Percentiles rank a stretch among this genome's conserved stretches.
phyloP scores from a whole-genome alignment of 2,797 vertebrate species.

The Centropyge bicolor region DNA sequence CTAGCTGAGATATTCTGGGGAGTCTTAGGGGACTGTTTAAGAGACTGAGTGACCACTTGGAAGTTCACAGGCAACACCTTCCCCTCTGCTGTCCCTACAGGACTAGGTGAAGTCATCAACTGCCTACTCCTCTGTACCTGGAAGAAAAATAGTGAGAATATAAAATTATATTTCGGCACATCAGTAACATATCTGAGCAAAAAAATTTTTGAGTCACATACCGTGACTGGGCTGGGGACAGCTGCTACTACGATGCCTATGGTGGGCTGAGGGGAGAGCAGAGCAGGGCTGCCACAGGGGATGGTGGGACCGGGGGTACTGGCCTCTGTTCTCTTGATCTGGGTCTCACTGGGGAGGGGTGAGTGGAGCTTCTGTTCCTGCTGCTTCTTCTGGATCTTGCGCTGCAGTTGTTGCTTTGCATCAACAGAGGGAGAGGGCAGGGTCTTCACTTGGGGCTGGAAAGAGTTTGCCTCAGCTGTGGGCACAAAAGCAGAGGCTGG shows the following conservation, averaged over 20 bases:
- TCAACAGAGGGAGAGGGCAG: constrained; percentile 95
- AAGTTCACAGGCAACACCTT: constrained; percentile 98
- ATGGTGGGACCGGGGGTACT: constrained; percentile 88
- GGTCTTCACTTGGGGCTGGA: constrained; percentile 98
- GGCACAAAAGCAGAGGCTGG: constrained; percentile 96
- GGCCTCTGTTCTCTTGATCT: constrained; percentile 91
- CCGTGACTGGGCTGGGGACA: constrained; percentile 97
- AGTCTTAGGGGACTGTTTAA: constrained; percentile 97
- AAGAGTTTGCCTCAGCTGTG: constrained; percentile 95
- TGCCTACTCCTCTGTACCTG: constrained; percentile 95
- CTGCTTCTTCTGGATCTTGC: constrained; percentile 99
- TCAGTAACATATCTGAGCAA: neutral
- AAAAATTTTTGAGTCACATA: constrained; percentile 74
- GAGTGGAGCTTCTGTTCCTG: constrained; percentile 98
- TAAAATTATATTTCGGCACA: neutral
- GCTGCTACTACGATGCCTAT: constrained; percentile 97
- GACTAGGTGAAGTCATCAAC: constrained; percentile 96
- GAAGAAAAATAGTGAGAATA: constrained; percentile 35
- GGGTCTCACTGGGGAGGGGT: constrained; percentile 91
- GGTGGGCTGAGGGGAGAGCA: constrained; percentile 96
- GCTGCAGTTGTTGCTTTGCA: constrained; percentile 98
- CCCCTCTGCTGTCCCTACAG: constrained; percentile 91
- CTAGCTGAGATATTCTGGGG: constrained; percentile 95
- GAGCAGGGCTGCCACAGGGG: constrained; percentile 94
- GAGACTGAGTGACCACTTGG: constrained; percentile 96